A percentile compares a stretch with the other conserved stretches of the same genome.
These are phyloP conservation scores for Eilema griseolum DNA, from an alignment of 2,888 invertebrate genomes.

Conservation along the genomic window DNA sequence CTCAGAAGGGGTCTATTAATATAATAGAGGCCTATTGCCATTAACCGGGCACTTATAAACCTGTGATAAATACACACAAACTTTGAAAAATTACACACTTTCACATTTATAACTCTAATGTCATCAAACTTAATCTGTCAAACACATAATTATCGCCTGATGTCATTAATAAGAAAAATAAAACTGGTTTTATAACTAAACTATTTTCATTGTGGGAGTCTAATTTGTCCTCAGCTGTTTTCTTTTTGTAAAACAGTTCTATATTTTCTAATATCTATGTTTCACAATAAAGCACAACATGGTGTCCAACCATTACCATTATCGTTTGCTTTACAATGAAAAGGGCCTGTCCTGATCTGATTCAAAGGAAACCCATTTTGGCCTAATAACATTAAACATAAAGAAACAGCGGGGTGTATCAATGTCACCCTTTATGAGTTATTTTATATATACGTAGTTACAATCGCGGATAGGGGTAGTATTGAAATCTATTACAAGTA, in stretches of 20 bases:
- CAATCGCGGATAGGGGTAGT: conserved; percentile 31
- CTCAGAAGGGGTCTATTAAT: no score
- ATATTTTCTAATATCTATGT: conserved; percentile 48
- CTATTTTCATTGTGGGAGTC: no score
- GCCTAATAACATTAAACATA: conserved; percentile 81
- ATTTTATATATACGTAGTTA: conserved; percentile 60
- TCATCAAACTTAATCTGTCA: no score
- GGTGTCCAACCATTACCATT: conserved; percentile 80
- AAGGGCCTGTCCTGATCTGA: conserved; percentile 71
- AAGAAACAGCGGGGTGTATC: conserved; percentile 83
- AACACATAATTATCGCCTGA: neutral
- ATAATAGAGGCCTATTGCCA: no score
- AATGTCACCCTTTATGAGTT: conserved; percentile 79
- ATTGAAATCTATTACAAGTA: conserved; percentile 24
- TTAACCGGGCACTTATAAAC: no score
- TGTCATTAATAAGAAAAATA: neutral
- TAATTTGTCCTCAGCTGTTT: neutral
- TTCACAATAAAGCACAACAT: conserved; percentile 77
- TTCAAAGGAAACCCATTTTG: conserved; percentile 76
- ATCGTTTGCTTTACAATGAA: conserved; percentile 84
- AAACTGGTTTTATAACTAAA: neutral
- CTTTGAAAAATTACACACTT: no score
- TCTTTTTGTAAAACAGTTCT: conserved; percentile 45
- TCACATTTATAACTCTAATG: no score
- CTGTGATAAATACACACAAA: no score